These are phyloP conservation scores for Rhopalosiphum maidis DNA, from an alignment of 1,140 invertebrate species.

Conservation along the genomic window DNA sequence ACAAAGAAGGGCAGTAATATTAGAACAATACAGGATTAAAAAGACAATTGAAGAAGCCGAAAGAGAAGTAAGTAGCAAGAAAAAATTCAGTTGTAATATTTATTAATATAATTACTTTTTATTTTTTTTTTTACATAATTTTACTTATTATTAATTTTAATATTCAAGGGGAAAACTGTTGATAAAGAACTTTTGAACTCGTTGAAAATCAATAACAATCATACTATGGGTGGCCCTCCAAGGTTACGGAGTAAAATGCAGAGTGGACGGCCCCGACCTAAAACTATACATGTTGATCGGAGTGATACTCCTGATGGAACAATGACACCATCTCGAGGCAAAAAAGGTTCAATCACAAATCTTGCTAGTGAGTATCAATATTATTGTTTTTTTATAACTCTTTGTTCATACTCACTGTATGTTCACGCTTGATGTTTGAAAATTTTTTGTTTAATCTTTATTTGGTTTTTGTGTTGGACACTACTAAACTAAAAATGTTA, in stretches of 20 bases:
- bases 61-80: slow-evolving; percentile 70
- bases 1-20: slow-evolving; percentile 81
- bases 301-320: slow-evolving; percentile 77
- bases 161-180: slow-evolving; percentile 74
- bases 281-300: slow-evolving; percentile 86
- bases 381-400: neutral
- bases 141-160: neutral
- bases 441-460: neutral
- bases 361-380: slow-evolving; percentile 69
- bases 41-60: slow-evolving; percentile 93
- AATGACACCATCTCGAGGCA: slow-evolving; percentile 74
- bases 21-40: slow-evolving; percentile 93
- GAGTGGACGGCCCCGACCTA: slow-evolving; percentile 73
- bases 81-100: neutral
- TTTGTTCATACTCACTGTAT: neutral
- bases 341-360: slow-evolving; percentile 82
- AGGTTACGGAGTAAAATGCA: slow-evolving; percentile 69
- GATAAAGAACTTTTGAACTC: slow-evolving; percentile 76
- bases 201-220: slow-evolving; percentile 61
- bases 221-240: slow-evolving; percentile 62
- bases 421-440: neutral
- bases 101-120: neutral
- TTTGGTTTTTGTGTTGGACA: slow-evolving; percentile 30
- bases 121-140: neutral
- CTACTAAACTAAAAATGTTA: neutral